Conservation (phyloP, 2,113 vertebrate genomes). For the Turnix velox region DNA sequence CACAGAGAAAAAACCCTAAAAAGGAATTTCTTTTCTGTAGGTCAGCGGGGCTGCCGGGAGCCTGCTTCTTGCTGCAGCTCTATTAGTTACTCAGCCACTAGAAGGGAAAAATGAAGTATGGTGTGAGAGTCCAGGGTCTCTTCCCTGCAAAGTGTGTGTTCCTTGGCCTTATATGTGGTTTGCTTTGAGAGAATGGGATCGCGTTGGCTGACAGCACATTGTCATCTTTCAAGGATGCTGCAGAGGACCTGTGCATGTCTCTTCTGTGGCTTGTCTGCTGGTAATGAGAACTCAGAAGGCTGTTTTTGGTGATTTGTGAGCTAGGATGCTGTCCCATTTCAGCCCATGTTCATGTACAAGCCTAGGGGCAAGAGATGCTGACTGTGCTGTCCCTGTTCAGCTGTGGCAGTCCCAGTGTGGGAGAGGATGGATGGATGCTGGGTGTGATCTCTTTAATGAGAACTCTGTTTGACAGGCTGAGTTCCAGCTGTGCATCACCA, state of each 20-base stretch:
- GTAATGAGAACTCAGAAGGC: neutral
- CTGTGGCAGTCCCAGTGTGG: fast-evolving
- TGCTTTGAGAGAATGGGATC: neutral
- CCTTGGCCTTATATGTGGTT: fast-evolving
- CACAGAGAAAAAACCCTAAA: neutral
- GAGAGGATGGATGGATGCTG: neutral
- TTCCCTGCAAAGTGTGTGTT: neutral
- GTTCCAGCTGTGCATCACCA: neutral
- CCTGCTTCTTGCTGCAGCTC: neutral
- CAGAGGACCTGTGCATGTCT: fast-evolving
- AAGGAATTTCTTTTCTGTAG: neutral
- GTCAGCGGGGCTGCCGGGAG: neutral
- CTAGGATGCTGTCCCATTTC: neutral
- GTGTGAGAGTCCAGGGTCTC: neutral
- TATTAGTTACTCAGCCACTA: neutral
- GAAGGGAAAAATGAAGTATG: neutral
- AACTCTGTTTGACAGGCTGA: too few species aligned
- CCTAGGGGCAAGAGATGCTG: neutral
- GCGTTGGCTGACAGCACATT: fast-evolving
- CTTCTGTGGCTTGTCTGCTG: neutral
- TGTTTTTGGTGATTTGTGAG: neutral
- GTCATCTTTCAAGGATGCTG: neutral
- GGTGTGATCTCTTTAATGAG: neutral
- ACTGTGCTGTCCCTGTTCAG: fast-evolving
- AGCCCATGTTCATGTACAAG: fast-evolving